A percentile compares a stretch with the other conserved stretches of the same genome.
Conservation (phyloP, 2,888 invertebrate species). For the Parnassius mnemosyne region DNA sequence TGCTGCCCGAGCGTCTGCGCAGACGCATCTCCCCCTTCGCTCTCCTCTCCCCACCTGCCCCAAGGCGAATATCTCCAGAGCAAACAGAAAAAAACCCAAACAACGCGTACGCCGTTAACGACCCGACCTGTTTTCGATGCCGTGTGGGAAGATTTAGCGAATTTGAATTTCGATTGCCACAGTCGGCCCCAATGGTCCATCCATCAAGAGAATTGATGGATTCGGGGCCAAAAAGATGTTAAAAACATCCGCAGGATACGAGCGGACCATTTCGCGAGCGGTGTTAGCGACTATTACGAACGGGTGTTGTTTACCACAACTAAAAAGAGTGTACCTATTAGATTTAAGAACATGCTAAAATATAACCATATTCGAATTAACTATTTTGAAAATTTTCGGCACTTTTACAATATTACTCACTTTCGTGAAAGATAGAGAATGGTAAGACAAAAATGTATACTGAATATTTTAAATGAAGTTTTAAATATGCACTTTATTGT, state of each 20-base stretch:
- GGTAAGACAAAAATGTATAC: no score
- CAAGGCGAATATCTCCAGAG: slow-evolving; percentile 69
- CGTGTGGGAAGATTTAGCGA: slow-evolving; percentile 80
- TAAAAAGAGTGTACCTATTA: slow-evolving; percentile 23
- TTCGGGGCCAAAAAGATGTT: slow-evolving; percentile 73
- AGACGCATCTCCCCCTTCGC: slow-evolving; percentile 47
- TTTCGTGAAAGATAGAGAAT: no score
- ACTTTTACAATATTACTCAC: no score
- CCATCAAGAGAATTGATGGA: slow-evolving; percentile 79
- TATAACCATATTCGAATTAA: not conserved
- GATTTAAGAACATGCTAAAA: slow-evolving; percentile 25
- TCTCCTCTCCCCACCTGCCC: slow-evolving; percentile 34
- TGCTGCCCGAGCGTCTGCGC: slow-evolving; percentile 75
- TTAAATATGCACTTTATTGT: no score
- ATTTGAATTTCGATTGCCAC: slow-evolving; percentile 78
- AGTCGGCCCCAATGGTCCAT: slow-evolving; percentile 64
- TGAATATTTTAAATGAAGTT: no score
- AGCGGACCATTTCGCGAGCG: slow-evolving; percentile 66
- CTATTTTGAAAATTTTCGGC: no score
- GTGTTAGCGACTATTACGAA: slow-evolving; percentile 66
- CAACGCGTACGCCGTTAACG: slow-evolving; percentile 70
- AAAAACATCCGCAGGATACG: slow-evolving; percentile 65
- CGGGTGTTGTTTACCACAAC: slow-evolving; percentile 51
- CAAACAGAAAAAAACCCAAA: slow-evolving; percentile 66
- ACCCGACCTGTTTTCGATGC: slow-evolving; percentile 72